Evolutionary conservation across 2,113 vertebrate species (phyloP).

Genomic region (Mustelus asterias): DNA sequence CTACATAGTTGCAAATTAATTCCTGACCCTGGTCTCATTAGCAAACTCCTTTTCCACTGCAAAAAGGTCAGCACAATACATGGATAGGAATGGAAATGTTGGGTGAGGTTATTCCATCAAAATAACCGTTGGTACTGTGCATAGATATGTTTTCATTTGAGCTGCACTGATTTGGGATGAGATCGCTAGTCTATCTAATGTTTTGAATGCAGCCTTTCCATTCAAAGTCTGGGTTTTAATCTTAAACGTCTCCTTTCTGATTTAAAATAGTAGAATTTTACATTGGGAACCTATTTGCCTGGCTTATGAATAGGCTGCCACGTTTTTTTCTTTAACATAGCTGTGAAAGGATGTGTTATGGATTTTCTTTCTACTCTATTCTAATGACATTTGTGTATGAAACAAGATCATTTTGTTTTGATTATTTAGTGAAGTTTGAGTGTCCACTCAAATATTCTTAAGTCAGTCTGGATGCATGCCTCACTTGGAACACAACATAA

Average conservation of each 20-base stretch:
- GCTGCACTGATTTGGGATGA: background rate
- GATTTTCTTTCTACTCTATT: background rate
- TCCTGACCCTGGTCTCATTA: background rate
- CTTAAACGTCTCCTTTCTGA: background rate
- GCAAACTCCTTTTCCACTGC: background rate
- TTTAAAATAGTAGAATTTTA: background rate
- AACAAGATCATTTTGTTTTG: background rate
- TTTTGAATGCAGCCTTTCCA: background rate
- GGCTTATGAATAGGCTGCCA: background rate
- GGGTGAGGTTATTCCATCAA: background rate
- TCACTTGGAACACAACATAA: background rate
- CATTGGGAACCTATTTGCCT: background rate
- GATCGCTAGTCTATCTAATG: background rate
- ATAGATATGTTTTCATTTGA: background rate
- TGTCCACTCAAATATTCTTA: background rate
- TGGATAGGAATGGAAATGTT: background rate
- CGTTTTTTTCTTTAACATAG: background rate
- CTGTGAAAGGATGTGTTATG: too few species aligned
- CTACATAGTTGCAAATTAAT: slow-evolving; percentile 16
- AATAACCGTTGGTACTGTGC: background rate
- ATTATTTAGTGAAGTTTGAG: background rate
- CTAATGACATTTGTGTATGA: background rate
- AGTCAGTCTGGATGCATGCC: background rate
- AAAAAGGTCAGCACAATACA: background rate
- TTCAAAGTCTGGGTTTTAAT: background rate